Evolutionary conservation across 2,888 invertebrate species (phyloP), one percentile per base, ranked within the genome.

Genomic region (Plutella xylostella): DNA sequence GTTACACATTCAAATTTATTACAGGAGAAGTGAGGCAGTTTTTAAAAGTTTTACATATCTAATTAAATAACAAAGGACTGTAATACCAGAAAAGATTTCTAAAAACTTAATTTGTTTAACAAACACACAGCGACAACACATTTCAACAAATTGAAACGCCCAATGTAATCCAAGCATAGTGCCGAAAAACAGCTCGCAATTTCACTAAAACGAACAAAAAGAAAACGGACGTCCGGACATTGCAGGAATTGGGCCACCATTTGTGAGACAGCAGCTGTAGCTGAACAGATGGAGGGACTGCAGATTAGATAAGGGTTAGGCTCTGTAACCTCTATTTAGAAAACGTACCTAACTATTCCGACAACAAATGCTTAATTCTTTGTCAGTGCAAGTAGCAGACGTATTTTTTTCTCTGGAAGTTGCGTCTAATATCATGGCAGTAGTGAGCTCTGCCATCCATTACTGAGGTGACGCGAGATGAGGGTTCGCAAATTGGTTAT

Each of bases 401-500:
- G n/a, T n/a, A 34, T 9, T 54, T 51, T 53, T 52, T 33, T 48
- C 49, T 53, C 52, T 50, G 46, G 46, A 47, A 37, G 22, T 45
- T 43, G 49, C 46, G 47, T 50, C 48, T 47, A 54, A 54, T 58
- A 58, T 59, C 59, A 57, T 56, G 53, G 48, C 48, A 52, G 48
- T 51, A 51, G 57, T 51, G 54, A 44, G 50, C 54, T 49, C 53
- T 51, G 57, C 60, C 62, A 68, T 68, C 65, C 63, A 65, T 67
- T 66, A 68, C 61, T 48, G 40, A 53, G 56, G 52, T 65, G 65
- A 67, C 64, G 62, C 56, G 58, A 59, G 65, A 66, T 62, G 66
- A 68, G 67, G 67, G 65, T 68, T 56, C 58, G 55, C 56, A 61
- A 65, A 66, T 68, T 69, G 64, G 62, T 66, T 63, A 58, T 65